Conservation (phyloP, 2,113 vertebrate genomes). For the Empidonax traillii region DNA sequence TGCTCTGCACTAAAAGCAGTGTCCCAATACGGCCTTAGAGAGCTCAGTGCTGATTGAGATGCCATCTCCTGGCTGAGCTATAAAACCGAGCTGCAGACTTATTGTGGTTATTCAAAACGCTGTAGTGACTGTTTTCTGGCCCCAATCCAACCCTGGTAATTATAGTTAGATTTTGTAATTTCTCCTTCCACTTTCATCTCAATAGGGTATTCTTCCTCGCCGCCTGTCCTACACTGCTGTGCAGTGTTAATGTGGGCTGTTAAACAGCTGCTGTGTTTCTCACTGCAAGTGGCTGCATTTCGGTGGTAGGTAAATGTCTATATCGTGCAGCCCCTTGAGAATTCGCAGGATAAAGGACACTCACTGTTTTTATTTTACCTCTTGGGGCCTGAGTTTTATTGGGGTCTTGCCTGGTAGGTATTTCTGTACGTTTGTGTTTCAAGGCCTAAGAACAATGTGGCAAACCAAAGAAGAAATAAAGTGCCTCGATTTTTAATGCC, state of each 20-base stretch:
- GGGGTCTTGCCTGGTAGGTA: not conserved
- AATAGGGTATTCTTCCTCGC: conserved; percentile 40
- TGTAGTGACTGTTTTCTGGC: conserved; percentile 44
- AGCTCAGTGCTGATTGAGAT: not conserved
- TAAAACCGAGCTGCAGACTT: conserved; percentile 42
- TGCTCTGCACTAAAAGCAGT: not conserved
- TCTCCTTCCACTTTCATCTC: conserved; percentile 49
- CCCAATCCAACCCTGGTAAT: conserved; percentile 18
- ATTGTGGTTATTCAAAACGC: conserved; percentile 27
- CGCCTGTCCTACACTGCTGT: conserved; percentile 30
- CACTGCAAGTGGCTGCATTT: conserved; percentile 27
- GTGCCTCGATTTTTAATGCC: not conserved
- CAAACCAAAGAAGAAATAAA: not conserved
- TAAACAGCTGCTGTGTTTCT: conserved; percentile 53
- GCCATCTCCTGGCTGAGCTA: conserved; percentile 53
- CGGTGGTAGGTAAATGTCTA: conserved; percentile 14
- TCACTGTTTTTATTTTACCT: not conserved
- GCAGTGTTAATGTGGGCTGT: conserved; percentile 41
- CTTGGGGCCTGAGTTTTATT: not conserved
- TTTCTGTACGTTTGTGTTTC: not conserved
- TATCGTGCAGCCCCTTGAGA: not conserved
- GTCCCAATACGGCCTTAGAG: not conserved
- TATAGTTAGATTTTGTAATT: conserved; percentile 54
- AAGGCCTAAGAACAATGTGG: not conserved
- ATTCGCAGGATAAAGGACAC: not conserved